A percentile compares a stretch with the other conserved stretches of the same genome.
phyloP scores from a whole-genome alignment of 2,797 vertebrate species.

The Anguilla pacifica region DNA sequence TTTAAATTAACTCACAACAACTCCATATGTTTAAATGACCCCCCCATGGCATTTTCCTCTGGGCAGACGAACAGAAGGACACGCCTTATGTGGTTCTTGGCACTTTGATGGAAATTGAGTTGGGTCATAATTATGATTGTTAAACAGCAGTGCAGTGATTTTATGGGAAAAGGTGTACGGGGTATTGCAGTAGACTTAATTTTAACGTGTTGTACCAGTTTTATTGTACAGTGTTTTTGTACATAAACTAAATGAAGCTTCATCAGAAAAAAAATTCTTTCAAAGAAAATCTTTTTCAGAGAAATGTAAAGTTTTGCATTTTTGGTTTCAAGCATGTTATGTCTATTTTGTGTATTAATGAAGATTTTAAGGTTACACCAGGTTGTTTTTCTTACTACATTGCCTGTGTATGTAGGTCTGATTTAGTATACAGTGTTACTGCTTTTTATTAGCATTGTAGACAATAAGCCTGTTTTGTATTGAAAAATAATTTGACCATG shows the following conservation, averaged over 20 bases:
- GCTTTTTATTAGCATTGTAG: conserved; percentile 93
- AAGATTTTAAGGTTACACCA: conserved; percentile 97
- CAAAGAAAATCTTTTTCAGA: conserved; percentile 88
- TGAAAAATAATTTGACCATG: conserved; percentile 79
- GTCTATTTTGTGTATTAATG: conserved; percentile 98
- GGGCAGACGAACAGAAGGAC: background rate
- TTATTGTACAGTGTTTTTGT: conserved; percentile 96
- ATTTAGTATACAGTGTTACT: conserved; percentile 90
- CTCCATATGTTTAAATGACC: background rate
- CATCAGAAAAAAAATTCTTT: conserved; percentile 92
- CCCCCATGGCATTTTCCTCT: background rate
- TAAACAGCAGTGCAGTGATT: conserved; percentile 83
- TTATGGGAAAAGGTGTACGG: conserved; percentile 66
- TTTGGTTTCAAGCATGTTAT: conserved; percentile 97
- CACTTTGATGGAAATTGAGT: conserved; percentile 85
- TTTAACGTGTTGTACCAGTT: conserved; percentile 95
- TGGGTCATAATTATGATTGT: conserved; percentile 81
- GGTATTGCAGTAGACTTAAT: conserved; percentile 85
- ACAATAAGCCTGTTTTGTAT: conserved; percentile 88
- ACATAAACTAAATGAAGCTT: conserved; percentile 93
- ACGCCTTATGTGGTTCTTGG: conserved; percentile 42
- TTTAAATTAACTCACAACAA: too few species aligned
- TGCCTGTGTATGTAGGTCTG: conserved; percentile 86
- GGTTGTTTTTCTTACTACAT: conserved; percentile 89
- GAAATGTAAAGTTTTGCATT: conserved; percentile 92